A percentile compares a stretch with the other conserved stretches of the same genome.
These are phyloP conservation scores for Lydus trimaculatus DNA, from an alignment of 2,888 invertebrate species.

Conservation along the genomic window DNA sequence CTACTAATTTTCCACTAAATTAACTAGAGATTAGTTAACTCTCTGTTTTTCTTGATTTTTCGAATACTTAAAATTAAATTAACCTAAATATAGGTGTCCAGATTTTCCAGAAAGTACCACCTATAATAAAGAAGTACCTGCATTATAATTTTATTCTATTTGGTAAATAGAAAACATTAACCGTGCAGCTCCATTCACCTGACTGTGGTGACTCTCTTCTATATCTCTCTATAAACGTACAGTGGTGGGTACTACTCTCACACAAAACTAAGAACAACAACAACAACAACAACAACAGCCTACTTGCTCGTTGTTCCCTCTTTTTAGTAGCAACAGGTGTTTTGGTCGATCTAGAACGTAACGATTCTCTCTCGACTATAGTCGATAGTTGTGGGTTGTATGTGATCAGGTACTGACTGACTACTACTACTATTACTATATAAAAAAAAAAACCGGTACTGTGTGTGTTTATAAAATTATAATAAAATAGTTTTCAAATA, in stretches of 20 bases:
- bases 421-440: too few species aligned
- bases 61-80: background rate
- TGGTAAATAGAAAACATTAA: background rate
- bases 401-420: background rate
- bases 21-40: background rate
- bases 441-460: conserved; percentile 7
- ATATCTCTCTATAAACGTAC: background rate
- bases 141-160: background rate
- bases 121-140: too few species aligned
- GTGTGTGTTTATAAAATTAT: too few species aligned
- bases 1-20: background rate
- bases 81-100: background rate
- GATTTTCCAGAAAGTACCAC: too few species aligned
- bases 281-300: conserved; percentile 25
- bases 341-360: conserved; percentile 34
- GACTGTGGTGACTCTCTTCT: background rate
- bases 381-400: background rate
- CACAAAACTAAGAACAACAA: background rate
- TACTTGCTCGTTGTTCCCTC: conserved; percentile 40
- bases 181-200: conserved; percentile 4
- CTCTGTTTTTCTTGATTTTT: too few species aligned
- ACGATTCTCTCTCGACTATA: conserved; percentile 15
- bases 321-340: conserved; percentile 45
- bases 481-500: too few species aligned
- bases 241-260: conserved; percentile 1